Evolutionary conservation across 2,888 invertebrate species (phyloP), one percentile per base, ranked within the genome.

Genomic region (Girardia tigrina): DNA sequence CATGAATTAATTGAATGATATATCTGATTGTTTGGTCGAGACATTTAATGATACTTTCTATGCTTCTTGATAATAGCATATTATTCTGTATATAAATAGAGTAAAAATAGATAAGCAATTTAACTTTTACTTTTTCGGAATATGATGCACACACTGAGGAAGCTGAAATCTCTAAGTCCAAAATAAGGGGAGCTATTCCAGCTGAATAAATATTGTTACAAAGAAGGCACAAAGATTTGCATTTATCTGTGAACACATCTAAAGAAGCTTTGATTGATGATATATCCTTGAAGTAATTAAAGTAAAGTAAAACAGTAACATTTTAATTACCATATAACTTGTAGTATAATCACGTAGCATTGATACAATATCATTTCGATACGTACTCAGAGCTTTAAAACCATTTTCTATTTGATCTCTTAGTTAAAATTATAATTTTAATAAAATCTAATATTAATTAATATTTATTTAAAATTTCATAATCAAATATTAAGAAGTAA

Each of bases 171-270:
- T 56, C 56, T 16, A 56, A 16, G n/a, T 56, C 56, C 6, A n/a
- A 12, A 20, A 56, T 56, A 6, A 20, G 56, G 6, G n/a, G 56
- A 16, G 56, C 56, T 6, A 56, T 56, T 56, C n/a, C 56, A 4
- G 56, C 56, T 56, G 56, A 20, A n/a, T 56, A 56, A 2, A 56
- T 56, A 56, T 56, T 56, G n/a, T 56, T 56, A 56, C 56, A 56
- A 56, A 56, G n/a, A 2, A 56, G 20, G n/a, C 56, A 56, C 23
- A 56, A n/a, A 8, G 56, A 56, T 16, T 56, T 56, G 56, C 56
- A 56, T 56, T 56, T 56, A 56, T 56, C 56, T 6, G 23, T n/a
- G 23, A 56, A 56, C 23, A 56, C 56, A 56, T n/a, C 23, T 2
- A 56, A 56, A n/a, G 56, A 56, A n/a, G 56, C 56, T 6, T 56